Conservation (phyloP, 2,113 vertebrate species). For the Syngnathus scovelli region DNA sequence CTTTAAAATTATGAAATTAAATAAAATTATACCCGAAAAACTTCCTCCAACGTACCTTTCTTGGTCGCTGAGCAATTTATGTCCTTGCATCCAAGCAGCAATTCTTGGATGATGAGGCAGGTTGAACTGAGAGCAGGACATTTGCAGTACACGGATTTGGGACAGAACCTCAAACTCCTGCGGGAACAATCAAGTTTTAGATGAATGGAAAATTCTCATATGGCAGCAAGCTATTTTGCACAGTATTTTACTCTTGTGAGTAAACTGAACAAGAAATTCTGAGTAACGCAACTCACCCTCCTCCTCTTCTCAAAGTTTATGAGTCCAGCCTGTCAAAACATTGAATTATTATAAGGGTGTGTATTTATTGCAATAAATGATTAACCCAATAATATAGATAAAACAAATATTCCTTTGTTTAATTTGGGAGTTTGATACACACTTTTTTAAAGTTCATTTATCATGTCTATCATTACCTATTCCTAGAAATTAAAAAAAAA, state of each 20-base stretch:
- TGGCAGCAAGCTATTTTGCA: not conserved
- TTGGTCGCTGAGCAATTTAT: conserved; percentile 75
- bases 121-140: conserved; percentile 68
- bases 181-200: not conserved
- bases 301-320: conserved; percentile 89
- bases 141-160: conserved; percentile 78
- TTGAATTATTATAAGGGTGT: not conserved
- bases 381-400: not conserved
- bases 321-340: conserved; percentile 72
- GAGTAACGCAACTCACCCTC: conserved; percentile 68
- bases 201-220: not conserved
- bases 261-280: not conserved
- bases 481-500: not conserved
- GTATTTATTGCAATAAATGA: conserved; percentile 7
- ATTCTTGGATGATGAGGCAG: conserved; percentile 64
- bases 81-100: conserved; percentile 63
- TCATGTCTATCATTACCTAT: not conserved
- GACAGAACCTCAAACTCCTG: conserved; percentile 85
- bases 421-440: not conserved
- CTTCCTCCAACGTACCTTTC: conserved; percentile 71
- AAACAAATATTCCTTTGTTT: not conserved
- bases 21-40: too few relatives aligned
- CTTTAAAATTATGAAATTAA: too few relatives aligned
- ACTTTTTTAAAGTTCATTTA: too few relatives aligned
- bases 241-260: not conserved